Conservation (phyloP, 2,888 invertebrate genomes). For the Panopea generosa region DNA sequence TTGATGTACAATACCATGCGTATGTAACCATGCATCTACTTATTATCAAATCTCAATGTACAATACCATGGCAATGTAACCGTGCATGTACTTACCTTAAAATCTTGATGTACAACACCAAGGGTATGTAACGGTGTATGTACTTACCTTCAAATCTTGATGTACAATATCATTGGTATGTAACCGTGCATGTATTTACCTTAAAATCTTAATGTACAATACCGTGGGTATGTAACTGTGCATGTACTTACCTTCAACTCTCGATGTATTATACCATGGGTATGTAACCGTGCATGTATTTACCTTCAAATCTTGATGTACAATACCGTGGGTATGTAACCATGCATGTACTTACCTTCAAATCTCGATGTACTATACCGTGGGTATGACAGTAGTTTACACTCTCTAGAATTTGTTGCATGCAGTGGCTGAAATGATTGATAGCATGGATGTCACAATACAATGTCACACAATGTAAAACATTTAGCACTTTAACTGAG, state of each 20-base stretch:
- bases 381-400: constrained; percentile 99
- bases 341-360: constrained; percentile 90
- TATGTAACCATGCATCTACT: too few species aligned
- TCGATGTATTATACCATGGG: constrained; percentile 99
- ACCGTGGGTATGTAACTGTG: too few species aligned
- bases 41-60: constrained; percentile 99
- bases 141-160: constrained; percentile 95
- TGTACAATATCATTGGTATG: constrained; percentile 99
- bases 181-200: too few species aligned
- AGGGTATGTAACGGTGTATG: too few species aligned
- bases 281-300: constrained; percentile 93
- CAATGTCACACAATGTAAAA: not conserved
- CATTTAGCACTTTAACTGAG: too few species aligned
- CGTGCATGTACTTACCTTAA: constrained; percentile 86
- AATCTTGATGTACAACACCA: too few species aligned
- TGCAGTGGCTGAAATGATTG: constrained; percentile 92
- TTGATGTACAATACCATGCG: constrained; percentile 99
- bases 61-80: constrained; percentile 99
- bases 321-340: too few species aligned
- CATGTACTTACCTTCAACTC: constrained; percentile 93
- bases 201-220: too few species aligned
- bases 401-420: constrained; percentile 99
- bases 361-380: constrained; percentile 99
- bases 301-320: constrained; percentile 16
- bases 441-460: constrained; percentile 17